Evolutionary conservation across 2,797 vertebrate genomes (phyloP).

Genomic region (Sebastes minor): DNA sequence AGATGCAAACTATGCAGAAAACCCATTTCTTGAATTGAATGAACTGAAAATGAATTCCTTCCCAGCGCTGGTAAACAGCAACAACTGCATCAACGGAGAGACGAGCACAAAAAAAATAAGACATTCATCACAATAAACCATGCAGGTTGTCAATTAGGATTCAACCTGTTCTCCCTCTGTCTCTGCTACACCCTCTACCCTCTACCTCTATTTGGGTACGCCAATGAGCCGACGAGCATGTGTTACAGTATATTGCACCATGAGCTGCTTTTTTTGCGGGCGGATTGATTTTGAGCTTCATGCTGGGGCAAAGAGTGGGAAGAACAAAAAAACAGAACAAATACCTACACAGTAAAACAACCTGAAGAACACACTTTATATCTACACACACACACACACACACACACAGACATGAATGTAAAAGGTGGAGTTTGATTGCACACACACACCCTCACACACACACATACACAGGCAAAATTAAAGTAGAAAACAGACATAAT

Average conservation of each 20-base stretch:
- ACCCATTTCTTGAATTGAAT: background rate
- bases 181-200: background rate
- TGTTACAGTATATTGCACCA: background rate
- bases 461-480: conserved; percentile 46
- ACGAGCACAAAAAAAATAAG: conserved; percentile 5
- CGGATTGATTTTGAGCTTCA: conserved; percentile 44
- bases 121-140: conserved; percentile 23
- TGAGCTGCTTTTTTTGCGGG: conserved; percentile 30
- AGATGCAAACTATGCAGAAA: background rate
- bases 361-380: conserved; percentile 32
- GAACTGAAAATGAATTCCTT: conserved; percentile 29
- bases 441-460: conserved; percentile 32
- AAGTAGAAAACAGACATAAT: conserved; percentile 61
- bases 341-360: conserved; percentile 25
- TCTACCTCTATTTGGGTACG: background rate
- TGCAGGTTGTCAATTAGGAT: conserved; percentile 26
- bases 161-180: conserved; percentile 3
- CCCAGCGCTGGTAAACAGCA: background rate
- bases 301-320: conserved; percentile 40
- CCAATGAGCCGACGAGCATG: conserved; percentile 1
- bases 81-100: background rate
- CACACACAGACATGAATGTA: conserved; percentile 21
- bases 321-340: conserved; percentile 28
- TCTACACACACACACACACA: conserved; percentile 5
- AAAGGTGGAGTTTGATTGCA: conserved; percentile 52